Percentiles rank a stretch among this genome's conserved stretches.
Conservation (phyloP, 92 coral and sea anemone species). For the Porites divaricata region DNA sequence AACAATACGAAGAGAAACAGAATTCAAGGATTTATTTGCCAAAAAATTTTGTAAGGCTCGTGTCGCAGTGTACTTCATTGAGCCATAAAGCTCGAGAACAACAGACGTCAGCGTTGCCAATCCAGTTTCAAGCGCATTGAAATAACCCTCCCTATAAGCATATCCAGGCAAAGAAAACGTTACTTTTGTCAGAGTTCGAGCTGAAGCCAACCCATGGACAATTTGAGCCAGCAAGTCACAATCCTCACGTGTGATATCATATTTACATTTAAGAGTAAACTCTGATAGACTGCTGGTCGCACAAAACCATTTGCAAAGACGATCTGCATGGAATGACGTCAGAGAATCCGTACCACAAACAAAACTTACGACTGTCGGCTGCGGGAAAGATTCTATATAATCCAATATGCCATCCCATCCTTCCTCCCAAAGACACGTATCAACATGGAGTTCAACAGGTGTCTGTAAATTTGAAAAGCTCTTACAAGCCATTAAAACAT, state of each 20-base stretch:
- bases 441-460: too few species aligned
- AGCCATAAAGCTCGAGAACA: background rate
- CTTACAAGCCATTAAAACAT: too few species aligned
- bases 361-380: too few species aligned
- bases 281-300: background rate
- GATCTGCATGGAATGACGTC: too few species aligned
- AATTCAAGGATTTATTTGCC: background rate
- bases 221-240: background rate
- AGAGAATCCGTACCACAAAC: too few species aligned
- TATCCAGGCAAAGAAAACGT: background rate
- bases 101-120: constrained; percentile 6
- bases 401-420: too few species aligned
- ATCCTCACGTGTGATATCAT: too few species aligned
- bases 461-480: too few species aligned
- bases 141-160: background rate
- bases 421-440: too few species aligned
- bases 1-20: background rate
- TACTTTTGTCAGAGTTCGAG: background rate
- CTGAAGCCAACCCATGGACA: background rate
- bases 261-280: background rate
- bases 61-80: background rate
- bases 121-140: background rate
- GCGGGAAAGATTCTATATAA: too few species aligned
- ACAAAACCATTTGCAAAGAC: background rate
- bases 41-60: background rate